Percentiles rank a stretch among this genome's conserved stretches.
These are phyloP conservation scores for Alloplasta piceator DNA, from an alignment of 2,888 invertebrate species.

Conservation along the genomic window DNA sequence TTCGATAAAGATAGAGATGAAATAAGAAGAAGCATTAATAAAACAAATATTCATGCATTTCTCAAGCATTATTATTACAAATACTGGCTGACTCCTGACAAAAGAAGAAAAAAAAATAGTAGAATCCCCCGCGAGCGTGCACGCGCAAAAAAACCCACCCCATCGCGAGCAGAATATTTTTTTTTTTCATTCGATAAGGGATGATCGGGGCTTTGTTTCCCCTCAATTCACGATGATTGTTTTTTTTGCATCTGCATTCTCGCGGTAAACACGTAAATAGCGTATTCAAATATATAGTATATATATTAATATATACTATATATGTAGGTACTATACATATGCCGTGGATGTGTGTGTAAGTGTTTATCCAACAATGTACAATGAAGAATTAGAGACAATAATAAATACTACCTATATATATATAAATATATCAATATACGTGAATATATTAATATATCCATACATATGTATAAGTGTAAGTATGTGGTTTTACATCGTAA, in stretches of 20 bases:
- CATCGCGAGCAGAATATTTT: slow-evolving; percentile 69
- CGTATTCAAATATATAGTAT: slow-evolving; percentile 76
- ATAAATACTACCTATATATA: slow-evolving; percentile 81
- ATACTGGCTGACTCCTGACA: slow-evolving; percentile 87
- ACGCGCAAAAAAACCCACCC: slow-evolving; percentile 77
- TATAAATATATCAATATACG: slow-evolving; percentile 73
- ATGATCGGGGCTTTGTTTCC: slow-evolving; percentile 18
- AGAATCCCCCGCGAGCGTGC: slow-evolving; percentile 81
- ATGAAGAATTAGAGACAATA: slow-evolving; percentile 80
- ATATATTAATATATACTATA: slow-evolving; percentile 60
- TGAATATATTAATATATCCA: too few relatives aligned
- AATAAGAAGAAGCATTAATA: slow-evolving; percentile 85
- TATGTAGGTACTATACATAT: slow-evolving; percentile 70
- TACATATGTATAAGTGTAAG: too few relatives aligned
- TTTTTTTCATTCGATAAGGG: slow-evolving; percentile 11
- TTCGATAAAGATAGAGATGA: slow-evolving; percentile 79
- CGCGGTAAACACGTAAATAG: slow-evolving; percentile 79
- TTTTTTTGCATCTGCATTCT: slow-evolving; percentile 79
- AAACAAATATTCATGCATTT: slow-evolving; percentile 94
- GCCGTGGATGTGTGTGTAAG: slow-evolving; percentile 69
- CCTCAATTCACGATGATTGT: slow-evolving; percentile 68
- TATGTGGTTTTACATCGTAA: slow-evolving; percentile 59
- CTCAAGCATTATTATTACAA: slow-evolving; percentile 94
- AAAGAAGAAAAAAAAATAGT: slow-evolving; percentile 66
- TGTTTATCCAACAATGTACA: slow-evolving; percentile 77